Conservation (phyloP, 1,140 invertebrate species). For the Drosophila neocordata region DNA sequence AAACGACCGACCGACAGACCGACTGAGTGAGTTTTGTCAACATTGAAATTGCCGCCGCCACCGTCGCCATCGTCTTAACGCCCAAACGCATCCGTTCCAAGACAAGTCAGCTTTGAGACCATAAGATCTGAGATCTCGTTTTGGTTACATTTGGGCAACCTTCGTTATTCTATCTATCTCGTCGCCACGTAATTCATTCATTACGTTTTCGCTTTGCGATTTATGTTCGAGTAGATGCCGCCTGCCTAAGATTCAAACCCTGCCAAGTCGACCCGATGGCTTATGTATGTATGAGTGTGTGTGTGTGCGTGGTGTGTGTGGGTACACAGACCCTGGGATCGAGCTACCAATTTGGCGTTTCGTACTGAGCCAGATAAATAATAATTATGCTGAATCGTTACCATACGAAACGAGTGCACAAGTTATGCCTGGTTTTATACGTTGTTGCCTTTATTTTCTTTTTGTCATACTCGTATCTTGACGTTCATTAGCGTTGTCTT, state of each 20-base stretch:
- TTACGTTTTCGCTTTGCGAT: constrained; percentile 75
- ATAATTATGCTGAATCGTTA: constrained; percentile 72
- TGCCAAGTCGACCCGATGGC: constrained; percentile 26
- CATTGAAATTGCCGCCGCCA: constrained; percentile 67
- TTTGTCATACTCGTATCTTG: constrained; percentile 61
- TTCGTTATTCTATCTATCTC: constrained; percentile 59
- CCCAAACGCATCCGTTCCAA: constrained; percentile 75
- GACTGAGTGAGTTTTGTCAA: constrained; percentile 74
- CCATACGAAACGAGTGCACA: constrained; percentile 53
- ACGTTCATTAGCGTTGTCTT: constrained; percentile 71
- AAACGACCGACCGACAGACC: background rate
- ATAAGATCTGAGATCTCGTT: constrained; percentile 61
- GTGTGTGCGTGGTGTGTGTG: too few species aligned
- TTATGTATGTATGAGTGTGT: background rate
- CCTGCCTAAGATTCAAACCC: constrained; percentile 38
- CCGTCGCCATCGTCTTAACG: constrained; percentile 63
- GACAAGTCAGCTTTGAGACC: constrained; percentile 19
- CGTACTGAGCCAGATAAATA: constrained; percentile 74
- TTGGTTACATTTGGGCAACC: constrained; percentile 63
- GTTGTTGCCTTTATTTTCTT: background rate
- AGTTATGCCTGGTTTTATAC: constrained; percentile 38
- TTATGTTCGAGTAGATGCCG: constrained; percentile 49
- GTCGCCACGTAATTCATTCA: constrained; percentile 72
- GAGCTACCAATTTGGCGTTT: constrained; percentile 72
- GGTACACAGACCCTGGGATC: constrained; percentile 50